Conservation (phyloP, 2,888 invertebrate genomes). For the Cancer borealis region DNA sequence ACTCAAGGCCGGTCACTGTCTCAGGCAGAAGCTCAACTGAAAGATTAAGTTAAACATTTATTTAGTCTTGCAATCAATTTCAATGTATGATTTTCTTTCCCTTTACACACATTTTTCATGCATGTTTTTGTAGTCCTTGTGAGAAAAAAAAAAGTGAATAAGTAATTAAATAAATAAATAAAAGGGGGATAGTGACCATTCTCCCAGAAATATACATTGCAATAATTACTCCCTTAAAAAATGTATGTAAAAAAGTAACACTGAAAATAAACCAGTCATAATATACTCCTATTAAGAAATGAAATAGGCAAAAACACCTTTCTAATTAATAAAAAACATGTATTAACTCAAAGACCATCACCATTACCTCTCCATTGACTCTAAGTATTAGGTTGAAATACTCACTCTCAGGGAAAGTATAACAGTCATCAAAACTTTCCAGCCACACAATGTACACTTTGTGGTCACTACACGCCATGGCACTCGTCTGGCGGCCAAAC, state of each 20-base stretch:
- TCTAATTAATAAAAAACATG: background rate
- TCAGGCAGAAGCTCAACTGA: conserved; percentile 88
- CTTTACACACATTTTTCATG: no score
- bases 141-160: no score
- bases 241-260: no score
- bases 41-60: no score
- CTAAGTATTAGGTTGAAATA: background rate
- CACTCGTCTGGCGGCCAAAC: conserved; percentile 79
- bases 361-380: background rate
- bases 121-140: no score
- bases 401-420: conserved; percentile 91
- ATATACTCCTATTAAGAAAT: no score
- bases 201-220: no score
- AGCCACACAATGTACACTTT: conserved; percentile 97
- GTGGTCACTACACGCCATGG: conserved; percentile 81
- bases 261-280: no score
- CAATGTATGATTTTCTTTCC: background rate
- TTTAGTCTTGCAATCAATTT: background rate
- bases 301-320: background rate
- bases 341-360: background rate
- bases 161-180: no score
- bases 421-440: conserved; percentile 95
- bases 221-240: no score
- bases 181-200: no score
- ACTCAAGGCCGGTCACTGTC: conserved; percentile 90